phyloP scores from a whole-genome alignment of 2,113 vertebrate species.

The Epinephelus moara region DNA sequence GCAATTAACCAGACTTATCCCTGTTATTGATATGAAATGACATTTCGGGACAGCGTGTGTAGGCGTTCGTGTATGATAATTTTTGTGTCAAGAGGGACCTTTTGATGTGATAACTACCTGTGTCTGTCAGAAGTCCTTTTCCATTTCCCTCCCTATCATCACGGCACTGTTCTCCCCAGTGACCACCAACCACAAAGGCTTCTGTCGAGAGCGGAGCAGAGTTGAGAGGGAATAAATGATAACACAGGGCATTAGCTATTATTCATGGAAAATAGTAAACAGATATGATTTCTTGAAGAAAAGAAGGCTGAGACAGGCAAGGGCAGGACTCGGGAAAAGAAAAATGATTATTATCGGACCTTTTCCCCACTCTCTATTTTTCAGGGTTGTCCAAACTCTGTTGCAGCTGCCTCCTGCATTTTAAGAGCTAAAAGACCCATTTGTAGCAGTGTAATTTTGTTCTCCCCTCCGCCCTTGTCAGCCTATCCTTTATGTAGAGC shows the following conservation, averaged over 20 bases:
- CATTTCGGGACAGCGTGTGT: slow-evolving; percentile 19
- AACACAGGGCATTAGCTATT: not conserved
- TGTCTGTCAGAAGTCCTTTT: slow-evolving; percentile 20
- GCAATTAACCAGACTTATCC: not conserved
- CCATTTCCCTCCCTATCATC: slow-evolving; percentile 19
- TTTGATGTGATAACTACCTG: slow-evolving; percentile 60
- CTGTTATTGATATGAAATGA: slow-evolving; percentile 21
- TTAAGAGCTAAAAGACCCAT: not conserved
- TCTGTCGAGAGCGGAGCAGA: not conserved
- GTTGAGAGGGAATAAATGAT: slow-evolving; percentile 25
- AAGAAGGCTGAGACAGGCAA: not conserved
- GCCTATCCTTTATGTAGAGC: not conserved
- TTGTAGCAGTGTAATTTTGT: not conserved
- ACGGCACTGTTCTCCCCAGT: not conserved
- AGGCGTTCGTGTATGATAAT: slow-evolving; percentile 18
- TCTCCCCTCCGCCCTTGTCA: not conserved
- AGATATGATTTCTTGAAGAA: slow-evolving; percentile 7
- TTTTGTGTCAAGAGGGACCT: slow-evolving; percentile 31
- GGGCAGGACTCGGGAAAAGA: not conserved
- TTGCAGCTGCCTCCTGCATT: not conserved
- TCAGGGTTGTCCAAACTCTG: not conserved
- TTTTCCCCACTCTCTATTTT: not conserved
- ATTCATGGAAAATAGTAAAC: slow-evolving; percentile 9
- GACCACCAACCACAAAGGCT: slow-evolving; percentile 16
- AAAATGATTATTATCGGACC: not conserved